Conservation (phyloP, 2,888 invertebrate species). For the Pyrgus malvae region DNA sequence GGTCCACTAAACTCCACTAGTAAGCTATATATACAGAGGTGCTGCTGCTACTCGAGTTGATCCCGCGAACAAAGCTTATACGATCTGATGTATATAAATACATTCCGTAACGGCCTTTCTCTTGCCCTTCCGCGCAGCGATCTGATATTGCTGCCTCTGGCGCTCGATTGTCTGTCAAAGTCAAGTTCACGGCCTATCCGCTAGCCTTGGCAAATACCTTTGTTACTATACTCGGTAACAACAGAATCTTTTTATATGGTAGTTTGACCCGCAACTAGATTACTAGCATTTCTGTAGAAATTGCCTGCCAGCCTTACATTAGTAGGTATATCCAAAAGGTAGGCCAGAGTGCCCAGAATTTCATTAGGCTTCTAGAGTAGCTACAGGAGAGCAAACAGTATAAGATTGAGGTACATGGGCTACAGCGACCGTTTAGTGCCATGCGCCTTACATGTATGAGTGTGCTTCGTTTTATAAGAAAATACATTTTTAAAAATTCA, state of each 20-base stretch:
- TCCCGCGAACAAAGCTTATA: slow-evolving; percentile 15
- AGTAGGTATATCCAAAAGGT: no score
- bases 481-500: no score
- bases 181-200: slow-evolving; percentile 68
- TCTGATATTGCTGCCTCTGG: slow-evolving; percentile 39
- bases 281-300: no score
- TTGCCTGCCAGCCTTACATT: no score
- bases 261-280: no score
- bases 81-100: slow-evolving; percentile 13
- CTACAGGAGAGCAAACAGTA: neutral
- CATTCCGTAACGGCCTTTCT: slow-evolving; percentile 42
- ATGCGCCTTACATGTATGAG: no score
- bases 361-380: no score
- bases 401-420: neutral
- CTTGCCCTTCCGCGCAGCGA: slow-evolving; percentile 42
- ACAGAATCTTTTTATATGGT: neutral
- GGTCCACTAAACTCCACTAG: no score
- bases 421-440: no score
- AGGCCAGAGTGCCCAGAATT: no score
- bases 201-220: slow-evolving; percentile 10
- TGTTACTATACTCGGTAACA: neutral
- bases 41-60: neutral
- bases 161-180: slow-evolving; percentile 58
- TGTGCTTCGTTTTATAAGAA: no score
- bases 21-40: no score